These are phyloP conservation scores for Volucella bombylans DNA, from an alignment of 2,888 invertebrate species.

Conservation along the genomic window DNA sequence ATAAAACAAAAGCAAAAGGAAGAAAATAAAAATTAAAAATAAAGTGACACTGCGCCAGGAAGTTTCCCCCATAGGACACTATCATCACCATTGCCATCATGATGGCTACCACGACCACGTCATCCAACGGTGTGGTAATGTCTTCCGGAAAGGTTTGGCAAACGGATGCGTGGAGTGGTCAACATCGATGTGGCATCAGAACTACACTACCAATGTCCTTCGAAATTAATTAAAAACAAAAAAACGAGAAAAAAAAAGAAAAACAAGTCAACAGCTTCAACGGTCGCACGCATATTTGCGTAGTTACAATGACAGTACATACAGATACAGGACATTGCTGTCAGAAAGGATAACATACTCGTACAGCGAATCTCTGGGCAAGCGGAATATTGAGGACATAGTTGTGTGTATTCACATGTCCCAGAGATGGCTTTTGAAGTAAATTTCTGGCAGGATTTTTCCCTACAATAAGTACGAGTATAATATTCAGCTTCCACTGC, in stretches of 20 bases:
- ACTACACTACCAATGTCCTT: conserved; percentile 57
- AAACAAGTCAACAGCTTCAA: conserved; percentile 8
- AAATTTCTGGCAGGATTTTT: conserved; percentile 35
- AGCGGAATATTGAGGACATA: conserved; percentile 44
- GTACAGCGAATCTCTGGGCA: conserved; percentile 35
- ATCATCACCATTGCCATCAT: conserved; percentile 18
- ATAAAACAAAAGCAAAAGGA: conserved; percentile 44
- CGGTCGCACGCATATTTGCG: conserved; percentile 50
- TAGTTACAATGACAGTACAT: conserved; percentile 60
- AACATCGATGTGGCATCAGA: conserved; percentile 43
- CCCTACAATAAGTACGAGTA: conserved; percentile 2
- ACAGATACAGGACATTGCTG: conserved; percentile 33
- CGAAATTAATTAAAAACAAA: conserved; percentile 61
- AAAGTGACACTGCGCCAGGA: conserved; percentile 51
- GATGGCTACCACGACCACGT: conserved; percentile 25
- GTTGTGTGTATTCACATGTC: not conserved
- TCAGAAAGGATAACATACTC: conserved; percentile 60
- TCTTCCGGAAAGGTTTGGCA: conserved; percentile 62
- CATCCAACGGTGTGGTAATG: conserved; percentile 48
- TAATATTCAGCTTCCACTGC: not conserved
- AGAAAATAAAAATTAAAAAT: conserved; percentile 13
- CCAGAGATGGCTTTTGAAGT: conserved; percentile 34
- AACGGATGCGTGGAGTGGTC: conserved; percentile 65
- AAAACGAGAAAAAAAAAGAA: conserved; percentile 9
- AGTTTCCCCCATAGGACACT: conserved; percentile 43